Evolutionary conservation across 2,888 invertebrate species (phyloP), one percentile per base, ranked within the genome.

Genomic region (Mantis religiosa): DNA sequence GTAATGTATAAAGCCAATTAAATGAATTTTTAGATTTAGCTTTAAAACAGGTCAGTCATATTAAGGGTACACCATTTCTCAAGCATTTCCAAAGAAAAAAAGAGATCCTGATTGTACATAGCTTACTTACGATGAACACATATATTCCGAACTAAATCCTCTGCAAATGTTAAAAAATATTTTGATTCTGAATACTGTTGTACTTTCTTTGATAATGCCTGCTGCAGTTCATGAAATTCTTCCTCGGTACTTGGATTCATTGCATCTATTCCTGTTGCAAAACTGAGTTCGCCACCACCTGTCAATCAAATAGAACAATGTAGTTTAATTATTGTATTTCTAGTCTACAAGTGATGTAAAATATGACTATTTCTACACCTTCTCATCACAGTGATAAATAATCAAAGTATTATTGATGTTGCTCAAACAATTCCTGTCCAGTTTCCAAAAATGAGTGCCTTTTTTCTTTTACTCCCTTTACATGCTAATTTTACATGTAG

Each of bases 201-300:
- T 88, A 97, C 94, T 93, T 97, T 97, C 93, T 95, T 96, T 90
- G 95, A 95, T 91, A 98, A 94, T 88, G 95, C 94, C 54, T 96
- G 96, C 1, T 95, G 95, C 92, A 97, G 97, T 92, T 96, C 96
- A 87, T 96, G 95, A 92, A 98, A 98, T 92, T 98, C 98, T 91
- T 96, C 97, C 93, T 96, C 96, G 82, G 94, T 96, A 88, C 95
- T 94, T 0, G 98, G 98, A 91, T 95, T 94, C 94, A 96, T 96
- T 86, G 94, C 93, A 92, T 97, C 97, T 89, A 97, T 92, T 89
- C 94, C 89, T 28, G 89, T 89, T 34, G 71, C 92, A 28, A 91
- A 28, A 84, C 90, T 85, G 84, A 93, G 92, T 91, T 95, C 94
- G 41, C 94, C 92, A 87, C 95, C 93, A 91, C 95, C 95, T 95